Base-by-base conservation (phyloP, 2,888 invertebrate genomes). In the Acleris sparsana region DNA sequence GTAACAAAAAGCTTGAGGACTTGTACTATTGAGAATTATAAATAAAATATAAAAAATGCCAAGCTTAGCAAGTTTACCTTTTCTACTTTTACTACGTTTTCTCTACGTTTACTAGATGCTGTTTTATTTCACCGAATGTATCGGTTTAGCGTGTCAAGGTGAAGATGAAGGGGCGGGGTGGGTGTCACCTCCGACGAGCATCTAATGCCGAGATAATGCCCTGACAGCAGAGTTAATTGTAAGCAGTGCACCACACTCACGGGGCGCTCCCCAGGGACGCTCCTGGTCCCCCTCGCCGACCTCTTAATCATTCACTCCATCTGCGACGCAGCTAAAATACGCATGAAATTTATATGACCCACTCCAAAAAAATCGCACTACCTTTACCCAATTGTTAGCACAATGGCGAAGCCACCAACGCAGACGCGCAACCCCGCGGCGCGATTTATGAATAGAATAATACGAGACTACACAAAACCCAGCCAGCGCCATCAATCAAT, bases 381-480 rank as follows among this genome's bases (percentile, higher is more conserved):
- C 76, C 83, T 88, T 89, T 88, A 87, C 82, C 84, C 80, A 89
- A 87, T 83, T 82, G 80, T 84, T 73, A 69, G 64, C 70, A 80
- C 89, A 90, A 90, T 88, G 82, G 86, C 78, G 68, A 80, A 85
- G 85, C 91, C 91, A 92, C 91, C 91, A 89, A 90, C 89, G 90
- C 88, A 78, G 90, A 79, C 77, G 76, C 75, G 75, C 86, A 78
- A 75, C 80, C 90, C 91, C 88, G 89, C 88, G 77, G 91, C 71
- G 91, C 83, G 77, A 82, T 82, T 85, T 86, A 88, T 90, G 86
- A 88, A 91, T 89, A 89, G 89, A 84, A 89, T 87, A 90, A 90
- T 88, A 76, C 80, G 75, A 81, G 75, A 75, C 82, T 79, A 85
- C 87, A 89, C 87, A 88, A 88, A 88, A 88, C 87, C 82, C 83